These are phyloP conservation scores for Haliclona indistincta DNA, from an alignment of 37 sponge, comb jelly and placozoan species.

Conservation along the genomic window DNA sequence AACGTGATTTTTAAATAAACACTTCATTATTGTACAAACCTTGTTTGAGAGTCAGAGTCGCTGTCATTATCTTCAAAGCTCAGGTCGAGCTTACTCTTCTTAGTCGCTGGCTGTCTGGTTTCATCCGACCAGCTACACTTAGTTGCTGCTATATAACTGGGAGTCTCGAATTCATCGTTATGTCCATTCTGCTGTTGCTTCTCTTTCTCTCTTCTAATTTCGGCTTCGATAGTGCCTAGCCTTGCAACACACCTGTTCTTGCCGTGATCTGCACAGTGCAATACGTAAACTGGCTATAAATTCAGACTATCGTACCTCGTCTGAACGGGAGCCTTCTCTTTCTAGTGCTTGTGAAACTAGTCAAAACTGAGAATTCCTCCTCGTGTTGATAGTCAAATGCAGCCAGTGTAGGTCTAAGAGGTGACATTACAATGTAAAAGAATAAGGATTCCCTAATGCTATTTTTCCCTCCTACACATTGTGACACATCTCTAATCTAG, in stretches of 20 bases:
- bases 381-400: constrained; percentile 49
- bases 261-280: neutral
- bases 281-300: neutral
- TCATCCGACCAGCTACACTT: no score
- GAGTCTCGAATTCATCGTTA: no score
- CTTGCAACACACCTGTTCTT: constrained; percentile 44
- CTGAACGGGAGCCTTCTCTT: neutral
- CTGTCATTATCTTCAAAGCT: constrained; percentile 24
- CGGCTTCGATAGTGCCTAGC: constrained; percentile 32
- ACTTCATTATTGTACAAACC: neutral
- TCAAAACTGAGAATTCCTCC: constrained; percentile 6
- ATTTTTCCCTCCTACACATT: no score
- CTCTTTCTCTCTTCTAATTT: constrained; percentile 7
- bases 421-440: neutral
- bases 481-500: neutral
- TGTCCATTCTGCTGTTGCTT: no score
- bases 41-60: neutral
- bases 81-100: no score
- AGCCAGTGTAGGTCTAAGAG: constrained; percentile 27
- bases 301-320: neutral
- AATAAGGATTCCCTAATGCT: no score
- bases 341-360: neutral
- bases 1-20: neutral
- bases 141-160: no score
- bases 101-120: no score